These are phyloP conservation scores for Nysson spinosus DNA, from an alignment of 2,888 invertebrate species.

Conservation along the genomic window DNA sequence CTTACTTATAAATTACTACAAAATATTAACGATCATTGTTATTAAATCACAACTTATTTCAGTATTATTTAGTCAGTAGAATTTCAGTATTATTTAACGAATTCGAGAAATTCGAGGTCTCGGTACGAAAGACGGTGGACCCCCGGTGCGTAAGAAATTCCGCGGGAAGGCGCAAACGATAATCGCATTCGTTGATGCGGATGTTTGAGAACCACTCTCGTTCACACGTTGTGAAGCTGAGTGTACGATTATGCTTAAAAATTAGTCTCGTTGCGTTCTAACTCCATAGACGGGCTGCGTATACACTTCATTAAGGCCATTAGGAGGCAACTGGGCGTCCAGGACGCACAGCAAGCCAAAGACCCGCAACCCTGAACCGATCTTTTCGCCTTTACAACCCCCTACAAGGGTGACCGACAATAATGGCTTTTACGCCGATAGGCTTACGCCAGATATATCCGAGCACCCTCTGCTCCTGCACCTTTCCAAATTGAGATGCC, in stretches of 20 bases:
- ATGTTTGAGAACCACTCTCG: constrained; percentile 63
- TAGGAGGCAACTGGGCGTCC: constrained; percentile 70
- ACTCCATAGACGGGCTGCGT: constrained; percentile 66
- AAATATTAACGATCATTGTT: too few species aligned
- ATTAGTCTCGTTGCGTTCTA: constrained; percentile 73
- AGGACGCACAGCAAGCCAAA: constrained; percentile 53
- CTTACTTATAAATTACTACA: too few species aligned
- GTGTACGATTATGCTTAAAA: constrained; percentile 77
- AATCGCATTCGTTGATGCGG: constrained; percentile 23
- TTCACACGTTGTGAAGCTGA: constrained; percentile 77
- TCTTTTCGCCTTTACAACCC: constrained; percentile 54
- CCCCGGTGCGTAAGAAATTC: constrained; percentile 39
- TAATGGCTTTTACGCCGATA: constrained; percentile 56
- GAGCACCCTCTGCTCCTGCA: constrained; percentile 33
- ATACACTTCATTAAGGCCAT: constrained; percentile 77
- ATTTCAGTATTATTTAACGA: too few species aligned
- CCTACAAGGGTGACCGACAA: constrained; percentile 49
- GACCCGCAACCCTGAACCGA: constrained; percentile 51
- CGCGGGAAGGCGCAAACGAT: constrained; percentile 37
- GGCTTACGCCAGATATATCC: constrained; percentile 52
- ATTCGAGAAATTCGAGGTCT: too few species aligned
- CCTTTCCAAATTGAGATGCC: constrained; percentile 49
- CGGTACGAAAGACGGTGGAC: constrained; percentile 12
- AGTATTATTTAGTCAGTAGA: too few species aligned
- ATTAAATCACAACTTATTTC: too few species aligned